Conservation (phyloP, 1,140 invertebrate species). For the Drosophila pseudoananassae region DNA sequence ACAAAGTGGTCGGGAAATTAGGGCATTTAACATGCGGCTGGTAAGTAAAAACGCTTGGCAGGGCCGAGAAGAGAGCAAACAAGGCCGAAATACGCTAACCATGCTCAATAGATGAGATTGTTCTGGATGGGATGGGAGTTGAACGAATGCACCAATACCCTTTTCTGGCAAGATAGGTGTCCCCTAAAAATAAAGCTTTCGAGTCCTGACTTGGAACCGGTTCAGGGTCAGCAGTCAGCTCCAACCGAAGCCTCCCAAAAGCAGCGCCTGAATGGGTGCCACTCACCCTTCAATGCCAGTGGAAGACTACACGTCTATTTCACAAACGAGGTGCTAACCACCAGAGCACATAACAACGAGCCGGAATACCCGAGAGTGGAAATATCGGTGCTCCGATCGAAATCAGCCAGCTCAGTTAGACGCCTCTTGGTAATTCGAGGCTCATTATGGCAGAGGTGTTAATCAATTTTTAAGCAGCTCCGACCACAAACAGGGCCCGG, state of each 20-base stretch:
- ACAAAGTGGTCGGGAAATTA: slow-evolving; percentile 57
- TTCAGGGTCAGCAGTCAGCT: too few species aligned
- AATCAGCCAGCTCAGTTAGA: slow-evolving; percentile 51
- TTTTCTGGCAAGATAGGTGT: too few species aligned
- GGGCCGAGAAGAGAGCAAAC: slow-evolving; percentile 29
- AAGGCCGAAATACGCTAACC: slow-evolving; percentile 55
- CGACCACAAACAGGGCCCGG: slow-evolving; percentile 19
- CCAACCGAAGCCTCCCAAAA: too few species aligned
- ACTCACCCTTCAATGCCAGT: background rate
- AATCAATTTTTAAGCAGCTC: slow-evolving; percentile 76
- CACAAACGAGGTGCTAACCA: slow-evolving; percentile 47
- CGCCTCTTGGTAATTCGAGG: slow-evolving; percentile 70
- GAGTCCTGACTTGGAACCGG: too few species aligned
- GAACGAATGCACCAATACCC: background rate
- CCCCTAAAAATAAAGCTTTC: too few species aligned
- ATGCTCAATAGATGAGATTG: slow-evolving; percentile 34
- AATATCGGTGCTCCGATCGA: slow-evolving; percentile 6
- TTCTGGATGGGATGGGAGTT: background rate
- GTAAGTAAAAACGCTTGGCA: slow-evolving; percentile 42
- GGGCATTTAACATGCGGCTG: slow-evolving; percentile 71
- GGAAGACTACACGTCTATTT: background rate
- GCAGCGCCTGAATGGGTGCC: too few species aligned
- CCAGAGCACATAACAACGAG: slow-evolving; percentile 58
- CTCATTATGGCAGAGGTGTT: slow-evolving; percentile 76
- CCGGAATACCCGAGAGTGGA: slow-evolving; percentile 5